A percentile compares a stretch with the other conserved stretches of the same genome.
Evolutionary conservation across 1,140 invertebrate species (phyloP).

Genomic region (Rhagoletis pomonella): DNA sequence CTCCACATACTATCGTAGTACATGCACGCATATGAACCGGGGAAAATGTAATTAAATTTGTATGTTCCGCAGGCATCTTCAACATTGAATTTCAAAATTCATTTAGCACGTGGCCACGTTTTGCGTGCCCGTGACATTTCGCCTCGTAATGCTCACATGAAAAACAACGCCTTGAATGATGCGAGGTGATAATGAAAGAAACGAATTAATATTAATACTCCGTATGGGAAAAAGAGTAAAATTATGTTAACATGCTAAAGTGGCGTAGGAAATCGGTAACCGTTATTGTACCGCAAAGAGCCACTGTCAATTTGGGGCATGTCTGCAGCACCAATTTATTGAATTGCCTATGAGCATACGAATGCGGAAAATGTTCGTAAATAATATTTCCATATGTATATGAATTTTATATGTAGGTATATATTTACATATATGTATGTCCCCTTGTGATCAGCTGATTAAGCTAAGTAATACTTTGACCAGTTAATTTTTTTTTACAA

Average conservation of each 20-base stretch:
- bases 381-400: no score
- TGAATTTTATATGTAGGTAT: no score
- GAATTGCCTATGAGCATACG: background rate
- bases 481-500: no score
- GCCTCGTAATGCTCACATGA: background rate
- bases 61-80: conserved; percentile 38
- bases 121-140: background rate
- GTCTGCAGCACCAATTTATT: background rate
- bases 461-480: no score
- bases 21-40: background rate
- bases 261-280: conserved; percentile 26
- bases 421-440: no score
- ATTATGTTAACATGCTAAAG: background rate
- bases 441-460: no score
- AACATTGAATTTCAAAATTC: conserved; percentile 33
- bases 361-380: background rate
- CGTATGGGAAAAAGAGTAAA: background rate
- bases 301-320: background rate
- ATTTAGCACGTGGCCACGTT: conserved; percentile 35
- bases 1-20: no score
- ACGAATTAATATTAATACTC: conserved; percentile 4
- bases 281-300: background rate
- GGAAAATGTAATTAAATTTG: conserved; percentile 48
- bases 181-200: conserved; percentile 17
- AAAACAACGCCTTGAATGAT: background rate